A percentile compares a stretch with the other conserved stretches of the same genome.
Evolutionary conservation across 2,113 vertebrate genomes (phyloP).

Genomic region (Geothlypis trichas): DNA sequence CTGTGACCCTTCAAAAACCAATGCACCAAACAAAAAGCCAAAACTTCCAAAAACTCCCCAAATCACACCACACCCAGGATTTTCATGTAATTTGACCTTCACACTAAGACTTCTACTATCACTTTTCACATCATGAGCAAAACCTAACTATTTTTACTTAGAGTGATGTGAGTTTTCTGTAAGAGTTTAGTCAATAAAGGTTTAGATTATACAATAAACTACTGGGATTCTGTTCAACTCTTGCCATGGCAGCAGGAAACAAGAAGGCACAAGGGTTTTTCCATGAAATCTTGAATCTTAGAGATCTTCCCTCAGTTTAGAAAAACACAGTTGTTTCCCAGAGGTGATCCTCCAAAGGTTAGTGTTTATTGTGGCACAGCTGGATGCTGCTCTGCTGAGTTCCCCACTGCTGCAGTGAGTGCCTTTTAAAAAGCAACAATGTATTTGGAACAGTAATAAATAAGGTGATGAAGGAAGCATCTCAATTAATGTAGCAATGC

Average conservation of each 20-base stretch:
- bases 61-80: accelerated
- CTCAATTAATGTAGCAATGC: not conserved
- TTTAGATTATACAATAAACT: not conserved
- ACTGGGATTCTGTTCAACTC: not conserved
- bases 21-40: not conserved
- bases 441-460: not conserved
- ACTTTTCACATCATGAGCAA: not conserved
- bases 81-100: not conserved
- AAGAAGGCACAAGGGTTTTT: not conserved
- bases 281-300: not conserved
- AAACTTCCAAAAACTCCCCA: not conserved
- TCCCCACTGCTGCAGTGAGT: not conserved
- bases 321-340: not conserved
- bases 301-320: not conserved
- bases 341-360: not conserved
- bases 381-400: not conserved
- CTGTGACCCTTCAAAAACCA: not conserved
- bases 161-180: not conserved
- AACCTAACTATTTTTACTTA: not conserved
- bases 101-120: not conserved
- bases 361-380: not conserved
- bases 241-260: not conserved
- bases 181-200: not conserved
- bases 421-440: not conserved
- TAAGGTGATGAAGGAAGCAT: not conserved